Evolutionary conservation across 1,140 invertebrate species (phyloP).

Genomic region (Cataglyphis hispanica): DNA sequence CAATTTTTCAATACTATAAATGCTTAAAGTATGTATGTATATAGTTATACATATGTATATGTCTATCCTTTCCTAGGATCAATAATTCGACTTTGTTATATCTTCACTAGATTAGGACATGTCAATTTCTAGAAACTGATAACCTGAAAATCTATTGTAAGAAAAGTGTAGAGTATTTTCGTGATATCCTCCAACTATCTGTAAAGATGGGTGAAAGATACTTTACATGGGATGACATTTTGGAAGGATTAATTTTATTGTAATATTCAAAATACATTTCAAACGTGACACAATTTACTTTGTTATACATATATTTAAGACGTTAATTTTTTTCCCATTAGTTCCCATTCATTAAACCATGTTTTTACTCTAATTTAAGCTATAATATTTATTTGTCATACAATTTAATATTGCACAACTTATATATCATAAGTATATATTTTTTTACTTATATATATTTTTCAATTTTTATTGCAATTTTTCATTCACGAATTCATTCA

Average conservation of each 20-base stretch:
- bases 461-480: background rate
- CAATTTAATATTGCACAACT: conserved; percentile 1
- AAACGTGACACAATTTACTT: background rate
- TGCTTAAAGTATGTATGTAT: conserved; percentile 20
- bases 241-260: conserved; percentile 81
- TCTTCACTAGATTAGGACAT: conserved; percentile 40
- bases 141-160: conserved; percentile 60
- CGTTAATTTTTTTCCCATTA: background rate
- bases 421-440: too few species aligned
- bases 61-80: conserved; percentile 38
- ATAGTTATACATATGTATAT: background rate
- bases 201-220: conserved; percentile 76
- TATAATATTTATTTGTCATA: background rate
- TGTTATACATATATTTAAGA: background rate
- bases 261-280: background rate
- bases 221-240: conserved; percentile 86
- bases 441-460: background rate
- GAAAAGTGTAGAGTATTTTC: conserved; percentile 9
- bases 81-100: conserved; percentile 65
- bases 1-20: background rate
- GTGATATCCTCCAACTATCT: too few species aligned
- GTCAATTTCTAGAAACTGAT: conserved; percentile 52
- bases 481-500: too few species aligned
- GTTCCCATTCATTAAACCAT: too few species aligned
- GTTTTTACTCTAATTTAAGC: background rate